phyloP scores from a whole-genome alignment of 1,140 invertebrate genomes.

The Metopolophium dirhodum region DNA sequence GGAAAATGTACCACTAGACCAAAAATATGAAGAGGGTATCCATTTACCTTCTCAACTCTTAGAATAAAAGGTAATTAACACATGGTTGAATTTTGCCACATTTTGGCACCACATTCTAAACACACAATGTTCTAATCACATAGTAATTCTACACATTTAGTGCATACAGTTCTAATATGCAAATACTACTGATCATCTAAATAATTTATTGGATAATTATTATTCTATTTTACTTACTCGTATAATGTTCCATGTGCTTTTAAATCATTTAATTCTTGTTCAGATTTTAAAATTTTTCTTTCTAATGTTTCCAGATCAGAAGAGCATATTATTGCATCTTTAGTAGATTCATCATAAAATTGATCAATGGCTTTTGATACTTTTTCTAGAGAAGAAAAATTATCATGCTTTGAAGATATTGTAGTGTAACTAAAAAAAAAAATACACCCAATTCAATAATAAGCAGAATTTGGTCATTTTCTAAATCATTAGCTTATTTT shows the following conservation, averaged over 20 bases:
- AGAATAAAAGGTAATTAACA: not conserved
- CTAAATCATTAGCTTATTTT: not conserved
- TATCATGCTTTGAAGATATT: not conserved
- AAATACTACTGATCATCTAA: not conserved
- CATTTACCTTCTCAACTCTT: not conserved
- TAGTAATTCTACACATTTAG: not conserved
- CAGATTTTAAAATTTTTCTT: constrained; percentile 25
- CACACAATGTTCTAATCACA: not conserved
- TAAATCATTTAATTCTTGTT: constrained; percentile 36
- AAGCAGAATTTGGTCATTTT: not conserved
- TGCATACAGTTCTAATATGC: not conserved
- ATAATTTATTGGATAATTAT: too few relatives aligned
- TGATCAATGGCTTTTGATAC: constrained; percentile 10
- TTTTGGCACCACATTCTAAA: too few relatives aligned
- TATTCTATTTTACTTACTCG: not conserved
- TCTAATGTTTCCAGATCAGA: constrained; percentile 32
- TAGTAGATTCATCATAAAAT: constrained; percentile 46
- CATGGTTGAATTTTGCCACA: not conserved
- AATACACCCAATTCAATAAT: not conserved
- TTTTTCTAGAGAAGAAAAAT: constrained; percentile 26
- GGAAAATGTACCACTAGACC: too few relatives aligned
- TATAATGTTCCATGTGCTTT: not conserved
- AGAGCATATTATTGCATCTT: not conserved
- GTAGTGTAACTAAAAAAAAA: constrained; percentile 10
- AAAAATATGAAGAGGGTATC: too few relatives aligned